Evolutionary conservation across 2,797 vertebrate genomes (phyloP).

Genomic region (Mormyrus proboscirostris): DNA sequence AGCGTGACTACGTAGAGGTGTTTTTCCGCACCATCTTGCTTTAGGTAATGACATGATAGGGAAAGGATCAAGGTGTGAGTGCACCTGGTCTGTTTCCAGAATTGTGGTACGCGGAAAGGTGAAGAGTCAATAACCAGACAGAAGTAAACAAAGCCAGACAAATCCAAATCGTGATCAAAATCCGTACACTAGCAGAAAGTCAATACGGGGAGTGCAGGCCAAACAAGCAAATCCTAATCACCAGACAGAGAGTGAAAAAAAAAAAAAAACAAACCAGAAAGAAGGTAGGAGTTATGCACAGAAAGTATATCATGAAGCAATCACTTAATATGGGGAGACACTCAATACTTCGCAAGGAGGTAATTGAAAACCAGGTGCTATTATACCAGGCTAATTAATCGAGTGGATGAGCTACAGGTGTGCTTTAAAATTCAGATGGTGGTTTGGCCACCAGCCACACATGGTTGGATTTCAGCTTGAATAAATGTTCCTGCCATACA

Average conservation of each 20-base stretch:
- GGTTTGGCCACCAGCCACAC: neutral
- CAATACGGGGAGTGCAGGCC: neutral
- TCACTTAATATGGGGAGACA: neutral
- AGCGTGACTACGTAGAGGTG: neutral
- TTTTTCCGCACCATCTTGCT: neutral
- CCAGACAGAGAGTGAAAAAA: neutral
- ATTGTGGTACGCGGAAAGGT: neutral
- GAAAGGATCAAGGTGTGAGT: neutral
- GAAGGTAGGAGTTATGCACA: neutral
- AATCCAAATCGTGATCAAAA: neutral
- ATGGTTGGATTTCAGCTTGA: neutral
- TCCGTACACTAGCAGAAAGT: neutral
- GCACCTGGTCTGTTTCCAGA: neutral
- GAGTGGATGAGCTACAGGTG: neutral
- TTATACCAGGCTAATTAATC: neutral
- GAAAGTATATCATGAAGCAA: neutral
- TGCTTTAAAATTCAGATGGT: neutral
- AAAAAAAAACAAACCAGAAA: neutral
- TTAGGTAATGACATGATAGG: neutral
- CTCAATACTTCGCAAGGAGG: neutral
- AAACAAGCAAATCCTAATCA: neutral
- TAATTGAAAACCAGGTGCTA: neutral
- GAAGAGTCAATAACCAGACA: neutral
- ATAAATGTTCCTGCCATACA: neutral
- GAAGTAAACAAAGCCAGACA: neutral